Evolutionary conservation across 2,888 invertebrate genomes (phyloP).

Genomic region (Anagyrus pseudococci): DNA sequence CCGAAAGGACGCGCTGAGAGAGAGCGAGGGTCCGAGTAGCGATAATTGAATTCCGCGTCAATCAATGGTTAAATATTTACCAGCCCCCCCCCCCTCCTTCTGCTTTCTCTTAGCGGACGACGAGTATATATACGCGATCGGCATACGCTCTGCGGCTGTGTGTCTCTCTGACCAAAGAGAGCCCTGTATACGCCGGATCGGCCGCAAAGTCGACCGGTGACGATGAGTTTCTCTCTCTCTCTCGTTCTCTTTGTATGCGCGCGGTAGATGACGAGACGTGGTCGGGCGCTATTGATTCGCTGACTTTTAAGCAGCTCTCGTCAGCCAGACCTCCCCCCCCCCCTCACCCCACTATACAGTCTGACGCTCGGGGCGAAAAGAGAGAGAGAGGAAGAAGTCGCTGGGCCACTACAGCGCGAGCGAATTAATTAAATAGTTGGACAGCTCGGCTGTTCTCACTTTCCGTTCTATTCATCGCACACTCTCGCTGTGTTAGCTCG

Average conservation of each 20-base stretch:
- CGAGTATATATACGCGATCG: not conserved
- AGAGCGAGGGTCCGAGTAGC: conserved; percentile 11
- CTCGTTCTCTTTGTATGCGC: conserved; percentile 13
- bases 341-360: not conserved
- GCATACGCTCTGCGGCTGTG: not conserved
- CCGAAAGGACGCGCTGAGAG: not conserved
- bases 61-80: conserved; percentile 36
- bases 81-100: not conserved
- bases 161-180: not conserved
- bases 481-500: too few species aligned
- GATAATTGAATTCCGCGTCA: conserved; percentile 34
- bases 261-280: conserved; percentile 2
- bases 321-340: not conserved
- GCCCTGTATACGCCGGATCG: too few species aligned
- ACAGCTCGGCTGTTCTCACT: conserved; percentile 7
- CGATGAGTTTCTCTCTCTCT: conserved; percentile 17
- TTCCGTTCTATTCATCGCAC: not conserved
- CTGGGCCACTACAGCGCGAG: not conserved
- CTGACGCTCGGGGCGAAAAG: not conserved
- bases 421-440: conserved; percentile 35
- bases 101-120: not conserved
- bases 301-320: conserved; percentile 26
- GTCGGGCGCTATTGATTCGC: not conserved
- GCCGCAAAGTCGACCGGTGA: conserved; percentile 11
- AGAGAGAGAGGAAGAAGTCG: too few species aligned